phyloP scores from a whole-genome alignment of 2,797 vertebrate species.

The Arctocebus calabarensis region DNA sequence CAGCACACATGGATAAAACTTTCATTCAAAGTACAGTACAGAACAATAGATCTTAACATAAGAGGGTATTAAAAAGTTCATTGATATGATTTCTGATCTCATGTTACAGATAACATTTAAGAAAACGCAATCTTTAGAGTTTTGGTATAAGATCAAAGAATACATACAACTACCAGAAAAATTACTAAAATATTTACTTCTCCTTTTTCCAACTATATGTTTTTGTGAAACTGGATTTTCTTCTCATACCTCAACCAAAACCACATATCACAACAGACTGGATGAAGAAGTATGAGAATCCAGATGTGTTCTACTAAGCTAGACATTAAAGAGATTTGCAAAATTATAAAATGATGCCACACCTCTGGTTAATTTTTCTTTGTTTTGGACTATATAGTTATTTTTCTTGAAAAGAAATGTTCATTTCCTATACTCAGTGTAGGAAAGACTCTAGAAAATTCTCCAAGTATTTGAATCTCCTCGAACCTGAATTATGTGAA shows the following conservation, averaged over 20 bases:
- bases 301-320: constrained; percentile 20
- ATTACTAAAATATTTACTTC: constrained; percentile 1
- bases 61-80: constrained; percentile 17
- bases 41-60: constrained; percentile 21
- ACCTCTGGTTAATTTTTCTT: constrained; percentile 22
- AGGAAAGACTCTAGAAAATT: constrained; percentile 35
- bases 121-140: constrained; percentile 15
- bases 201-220: constrained; percentile 34
- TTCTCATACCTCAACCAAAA: constrained; percentile 47
- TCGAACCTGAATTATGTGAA: constrained; percentile 56
- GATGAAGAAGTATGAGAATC: neutral
- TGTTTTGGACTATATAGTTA: constrained; percentile 41
- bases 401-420: constrained; percentile 49
- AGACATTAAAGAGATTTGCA: neutral
- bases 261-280: neutral
- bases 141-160: neutral
- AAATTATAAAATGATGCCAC: constrained; percentile 44
- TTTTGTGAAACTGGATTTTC: constrained; percentile 48
- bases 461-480: constrained; percentile 56
- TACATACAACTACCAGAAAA: constrained; percentile 29
- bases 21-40: neutral
- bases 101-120: constrained; percentile 49
- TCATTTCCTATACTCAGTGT: constrained; percentile 23
- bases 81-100: neutral
- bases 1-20: constrained; percentile 15